Conservation (phyloP, 2,888 invertebrate species). For the Masnerella sp. region DNA sequence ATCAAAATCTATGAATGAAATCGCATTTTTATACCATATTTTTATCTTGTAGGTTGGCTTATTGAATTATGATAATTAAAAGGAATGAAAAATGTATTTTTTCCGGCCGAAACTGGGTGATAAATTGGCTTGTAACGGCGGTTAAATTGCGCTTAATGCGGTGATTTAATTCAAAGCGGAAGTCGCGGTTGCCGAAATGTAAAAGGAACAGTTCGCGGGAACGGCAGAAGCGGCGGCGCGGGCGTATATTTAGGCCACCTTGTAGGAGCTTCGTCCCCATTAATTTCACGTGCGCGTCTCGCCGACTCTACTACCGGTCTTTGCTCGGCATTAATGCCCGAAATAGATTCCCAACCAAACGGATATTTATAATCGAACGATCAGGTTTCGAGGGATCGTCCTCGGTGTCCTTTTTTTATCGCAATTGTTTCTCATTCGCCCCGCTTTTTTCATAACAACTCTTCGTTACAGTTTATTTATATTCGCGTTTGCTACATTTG, state of each 20-base stretch:
- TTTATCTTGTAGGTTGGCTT: too few relatives aligned
- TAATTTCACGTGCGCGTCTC: constrained; percentile 65
- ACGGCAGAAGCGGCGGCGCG: constrained; percentile 50
- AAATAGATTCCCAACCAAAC: constrained; percentile 67
- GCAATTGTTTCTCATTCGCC: background rate
- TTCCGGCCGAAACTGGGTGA: background rate
- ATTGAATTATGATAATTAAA: background rate
- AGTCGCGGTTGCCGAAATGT: constrained; percentile 64
- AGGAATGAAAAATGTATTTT: background rate
- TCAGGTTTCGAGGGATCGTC: constrained; percentile 64
- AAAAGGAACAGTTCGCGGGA: constrained; percentile 44
- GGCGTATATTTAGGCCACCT: constrained; percentile 72
- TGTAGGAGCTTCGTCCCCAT: constrained; percentile 68
- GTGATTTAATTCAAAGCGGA: constrained; percentile 60
- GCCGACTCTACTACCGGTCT: constrained; percentile 58
- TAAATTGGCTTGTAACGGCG: too few relatives aligned
- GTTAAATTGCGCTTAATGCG: constrained; percentile 21
- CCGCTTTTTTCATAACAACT: too few relatives aligned
- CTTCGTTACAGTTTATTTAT: too few relatives aligned
- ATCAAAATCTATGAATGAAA: too few relatives aligned
- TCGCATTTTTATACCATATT: too few relatives aligned
- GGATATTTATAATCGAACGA: constrained; percentile 67
- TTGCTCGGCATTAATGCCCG: constrained; percentile 65
- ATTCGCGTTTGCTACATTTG: too few relatives aligned
- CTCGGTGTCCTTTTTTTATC: constrained; percentile 15